These are phyloP conservation scores for Halcyon badia DNA, from an alignment of 2,797 vertebrate species.

Conservation along the genomic window DNA sequence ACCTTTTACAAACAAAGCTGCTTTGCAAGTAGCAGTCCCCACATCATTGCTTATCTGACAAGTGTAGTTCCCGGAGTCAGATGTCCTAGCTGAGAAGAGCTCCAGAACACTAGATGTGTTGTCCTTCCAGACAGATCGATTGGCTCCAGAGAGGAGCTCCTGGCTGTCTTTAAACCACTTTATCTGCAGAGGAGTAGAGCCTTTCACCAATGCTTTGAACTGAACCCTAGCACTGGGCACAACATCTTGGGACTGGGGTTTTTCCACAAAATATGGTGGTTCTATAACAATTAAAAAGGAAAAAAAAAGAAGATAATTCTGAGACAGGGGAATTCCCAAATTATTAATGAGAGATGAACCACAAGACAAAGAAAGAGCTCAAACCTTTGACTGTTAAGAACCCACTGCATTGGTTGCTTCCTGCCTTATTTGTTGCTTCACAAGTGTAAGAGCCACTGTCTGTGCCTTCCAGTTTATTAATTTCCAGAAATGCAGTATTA, in stretches of 20 bases:
- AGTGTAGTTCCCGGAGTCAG: constrained; percentile 92
- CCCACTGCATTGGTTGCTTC: constrained; percentile 92
- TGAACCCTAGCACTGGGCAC: constrained; percentile 92
- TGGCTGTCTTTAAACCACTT: constrained; percentile 98
- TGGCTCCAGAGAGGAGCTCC: constrained; percentile 88
- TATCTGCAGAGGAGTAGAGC: constrained; percentile 90
- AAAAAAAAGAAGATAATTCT: constrained; percentile 40
- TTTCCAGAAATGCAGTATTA: constrained; percentile 94
- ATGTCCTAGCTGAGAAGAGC: constrained; percentile 90
- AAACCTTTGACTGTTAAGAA: constrained; percentile 94
- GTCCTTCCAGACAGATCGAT: constrained; percentile 91
- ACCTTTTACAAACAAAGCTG: constrained; percentile 97
- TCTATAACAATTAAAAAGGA: constrained; percentile 82
- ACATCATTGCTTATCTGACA: constrained; percentile 96
- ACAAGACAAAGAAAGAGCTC: constrained; percentile 56
- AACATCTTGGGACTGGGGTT: constrained; percentile 91
- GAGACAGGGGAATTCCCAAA: not conserved
- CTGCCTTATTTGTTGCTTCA: constrained; percentile 93
- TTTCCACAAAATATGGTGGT: constrained; percentile 93
- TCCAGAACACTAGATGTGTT: constrained; percentile 91
- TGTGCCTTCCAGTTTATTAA: constrained; percentile 88
- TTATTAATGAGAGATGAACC: not conserved
- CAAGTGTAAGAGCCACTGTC: constrained; percentile 94
- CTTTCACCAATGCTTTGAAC: constrained; percentile 89
- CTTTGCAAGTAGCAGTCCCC: constrained; percentile 90